Evolutionary conservation across 2,888 invertebrate species (phyloP), one percentile per base, ranked within the genome.

Genomic region (Deilephila porcellus): DNA sequence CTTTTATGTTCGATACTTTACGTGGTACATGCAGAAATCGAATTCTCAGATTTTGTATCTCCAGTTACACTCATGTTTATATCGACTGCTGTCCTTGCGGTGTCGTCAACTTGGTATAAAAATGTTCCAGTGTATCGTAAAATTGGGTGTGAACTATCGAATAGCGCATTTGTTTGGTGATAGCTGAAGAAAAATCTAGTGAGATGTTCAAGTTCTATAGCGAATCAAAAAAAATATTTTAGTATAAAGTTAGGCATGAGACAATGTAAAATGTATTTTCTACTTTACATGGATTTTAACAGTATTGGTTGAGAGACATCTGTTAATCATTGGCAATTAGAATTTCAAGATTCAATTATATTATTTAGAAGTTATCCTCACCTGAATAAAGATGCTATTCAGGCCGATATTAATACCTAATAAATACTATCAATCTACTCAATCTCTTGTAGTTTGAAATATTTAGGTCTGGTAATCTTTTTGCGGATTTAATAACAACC

Each of bases 1-100:
- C 45, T 67, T 67, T 67, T 67, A 52, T 52, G 25, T 17, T 67
- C 6, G 25, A 45, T 67, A 52, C 67, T 52, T 67, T 20, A 52
- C 45, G 45, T 25, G 4, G 25, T 25, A 29, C 25, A 29, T 25
- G 67, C 25, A 14, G 25, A 45, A 20, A 20, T 14, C 45, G 20
- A 25, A 45, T 4, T 67, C 14, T 20, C 17, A 8, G 34, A 67
- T 25, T 67, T 67, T 45, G 14, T 52, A 67, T 67, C 14, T 67
- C 11, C 45, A 14, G 37, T 45, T 14, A 67, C n/a, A 3, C 25
- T 52, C 20, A 52, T 67, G 20, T 45, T 45, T 17, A 45, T 63
- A 34, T 62, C 2, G 45, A 20, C 4, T 64, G n/a, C 20, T 20
- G 37, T 67, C 17, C 17, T 45, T 17, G 45, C 67, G 45, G 6